These are phyloP conservation scores for Nycteola revayana DNA, from an alignment of 2,888 invertebrate genomes.

Conservation along the genomic window DNA sequence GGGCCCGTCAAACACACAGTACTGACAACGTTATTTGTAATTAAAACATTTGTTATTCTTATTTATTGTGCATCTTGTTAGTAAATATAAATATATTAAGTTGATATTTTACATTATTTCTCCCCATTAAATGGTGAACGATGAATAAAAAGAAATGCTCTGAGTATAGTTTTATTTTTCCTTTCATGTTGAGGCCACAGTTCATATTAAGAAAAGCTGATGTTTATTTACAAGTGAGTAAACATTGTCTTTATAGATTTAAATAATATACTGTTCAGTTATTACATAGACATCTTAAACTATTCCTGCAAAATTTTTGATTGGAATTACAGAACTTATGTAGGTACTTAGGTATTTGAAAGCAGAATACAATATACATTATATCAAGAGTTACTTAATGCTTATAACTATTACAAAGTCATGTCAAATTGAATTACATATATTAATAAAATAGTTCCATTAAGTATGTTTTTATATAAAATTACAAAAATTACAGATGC, in stretches of 20 bases:
- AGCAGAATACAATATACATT: no score
- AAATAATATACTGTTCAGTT: no score
- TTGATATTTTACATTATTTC: conserved; percentile 24
- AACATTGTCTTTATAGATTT: conserved; percentile 30
- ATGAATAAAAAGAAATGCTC: conserved; percentile 38
- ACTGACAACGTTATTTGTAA: conserved; percentile 25
- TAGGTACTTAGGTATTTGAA: no score
- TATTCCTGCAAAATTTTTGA: no score
- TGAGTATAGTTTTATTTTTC: conserved; percentile 38
- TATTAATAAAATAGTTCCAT: no score
- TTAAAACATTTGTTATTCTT: conserved; percentile 33
- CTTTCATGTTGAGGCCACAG: conserved; percentile 11
- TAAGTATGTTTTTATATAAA: no score
- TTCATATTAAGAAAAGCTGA: conserved; percentile 1
- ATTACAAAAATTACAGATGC: no score
- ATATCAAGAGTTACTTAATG: no score
- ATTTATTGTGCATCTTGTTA: conserved; percentile 39
- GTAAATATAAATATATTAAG: conserved; percentile 30
- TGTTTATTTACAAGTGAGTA: conserved; percentile 11
- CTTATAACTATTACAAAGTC: no score
- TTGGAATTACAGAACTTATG: no score
- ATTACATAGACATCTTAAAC: no score
- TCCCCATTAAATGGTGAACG: conserved; percentile 43
- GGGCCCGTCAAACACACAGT: conserved; percentile 32
- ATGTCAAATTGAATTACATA: no score